Conservation (phyloP, 30 jellyfish, hydroid and myxozoan species). For the Turritopsis dohrnii region DNA sequence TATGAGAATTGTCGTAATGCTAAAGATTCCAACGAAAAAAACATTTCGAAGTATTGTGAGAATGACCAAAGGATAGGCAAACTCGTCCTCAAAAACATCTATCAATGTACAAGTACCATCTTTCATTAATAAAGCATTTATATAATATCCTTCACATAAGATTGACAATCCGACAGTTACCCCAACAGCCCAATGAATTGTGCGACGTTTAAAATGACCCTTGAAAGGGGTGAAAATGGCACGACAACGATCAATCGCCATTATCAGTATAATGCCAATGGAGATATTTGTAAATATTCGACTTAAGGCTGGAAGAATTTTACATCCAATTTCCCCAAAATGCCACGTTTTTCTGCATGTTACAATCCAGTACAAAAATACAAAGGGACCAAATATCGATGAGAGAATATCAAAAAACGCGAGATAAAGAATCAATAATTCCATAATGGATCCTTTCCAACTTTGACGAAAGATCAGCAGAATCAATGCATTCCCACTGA, state of each 20-base stretch:
- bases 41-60: conserved; percentile 26
- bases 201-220: conserved; percentile 32
- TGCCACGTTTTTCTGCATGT: conserved; percentile 54
- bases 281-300: conserved; percentile 61
- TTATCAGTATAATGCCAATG: conserved; percentile 49
- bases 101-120: conserved; percentile 16
- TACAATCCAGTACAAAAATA: conserved; percentile 47
- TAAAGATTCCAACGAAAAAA: conserved; percentile 35
- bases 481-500: conserved; percentile 57
- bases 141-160: conserved; percentile 44
- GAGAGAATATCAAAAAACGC: conserved; percentile 64
- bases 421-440: conserved; percentile 45
- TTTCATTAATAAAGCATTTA: not conserved
- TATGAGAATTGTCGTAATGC: conserved; percentile 27
- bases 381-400: conserved; percentile 56
- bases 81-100: conserved; percentile 19
- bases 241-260: conserved; percentile 84
- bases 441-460: conserved; percentile 64
- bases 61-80: conserved; percentile 44
- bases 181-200: conserved; percentile 31
- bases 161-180: conserved; percentile 27
- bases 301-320: conserved; percentile 51
- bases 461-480: conserved; percentile 35
- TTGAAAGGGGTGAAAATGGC: conserved; percentile 71
- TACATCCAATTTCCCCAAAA: conserved; percentile 82